phyloP scores from a whole-genome alignment of 2,888 invertebrate species.

The Cheilosia vernalis region DNA sequence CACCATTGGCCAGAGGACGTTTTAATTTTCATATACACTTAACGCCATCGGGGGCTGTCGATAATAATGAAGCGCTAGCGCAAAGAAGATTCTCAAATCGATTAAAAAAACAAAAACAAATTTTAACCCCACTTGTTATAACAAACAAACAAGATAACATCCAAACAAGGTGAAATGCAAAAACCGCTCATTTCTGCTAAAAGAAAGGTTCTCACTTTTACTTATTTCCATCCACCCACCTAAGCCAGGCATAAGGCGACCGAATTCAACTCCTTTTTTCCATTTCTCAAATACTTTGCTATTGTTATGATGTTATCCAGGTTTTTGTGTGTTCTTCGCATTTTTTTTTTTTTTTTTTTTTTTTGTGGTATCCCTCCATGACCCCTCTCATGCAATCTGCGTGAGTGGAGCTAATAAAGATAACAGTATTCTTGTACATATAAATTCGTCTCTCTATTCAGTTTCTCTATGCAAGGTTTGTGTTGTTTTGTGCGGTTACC shows the following conservation, averaged over 20 bases:
- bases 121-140: slow-evolving; percentile 19
- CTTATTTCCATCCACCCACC: slow-evolving; percentile 16
- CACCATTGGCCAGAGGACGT: too few relatives aligned
- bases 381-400: slow-evolving; percentile 71
- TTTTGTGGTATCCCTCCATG: slow-evolving; percentile 42
- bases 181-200: slow-evolving; percentile 5
- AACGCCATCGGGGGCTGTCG: background rate
- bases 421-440: slow-evolving; percentile 59
- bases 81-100: background rate
- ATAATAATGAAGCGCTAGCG: background rate
- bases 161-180: slow-evolving; percentile 42
- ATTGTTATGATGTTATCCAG: slow-evolving; percentile 73
- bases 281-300: slow-evolving; percentile 59
- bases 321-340: slow-evolving; percentile 70
- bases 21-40: too few relatives aligned
- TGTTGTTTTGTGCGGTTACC: slow-evolving; percentile 45
- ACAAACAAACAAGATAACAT: slow-evolving; percentile 31
- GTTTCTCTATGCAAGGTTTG: slow-evolving; percentile 34
- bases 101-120: background rate
- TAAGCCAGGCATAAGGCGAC: slow-evolving; percentile 26
- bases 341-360: slow-evolving; percentile 57
- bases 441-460: slow-evolving; percentile 39
- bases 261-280: slow-evolving; percentile 54
- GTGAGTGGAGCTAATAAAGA: slow-evolving; percentile 75
- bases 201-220: slow-evolving; percentile 45